A percentile compares a stretch with the other conserved stretches of the same genome.
Evolutionary conservation across 2,113 vertebrate species (phyloP).

Genomic region (Silurus asotus): DNA sequence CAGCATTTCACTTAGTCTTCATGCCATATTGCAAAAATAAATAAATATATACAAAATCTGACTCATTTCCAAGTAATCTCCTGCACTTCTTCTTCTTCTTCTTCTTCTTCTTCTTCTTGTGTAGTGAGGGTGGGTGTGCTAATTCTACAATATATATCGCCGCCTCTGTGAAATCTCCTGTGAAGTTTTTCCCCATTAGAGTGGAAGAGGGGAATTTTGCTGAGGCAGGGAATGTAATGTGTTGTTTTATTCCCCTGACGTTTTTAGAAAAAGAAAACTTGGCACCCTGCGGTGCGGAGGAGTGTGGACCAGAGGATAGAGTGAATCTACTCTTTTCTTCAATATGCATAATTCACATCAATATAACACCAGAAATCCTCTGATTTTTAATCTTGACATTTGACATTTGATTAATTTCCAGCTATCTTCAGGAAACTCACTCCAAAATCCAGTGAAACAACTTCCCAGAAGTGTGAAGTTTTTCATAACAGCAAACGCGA

Average conservation of each 20-base stretch:
- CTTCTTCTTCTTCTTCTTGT: not conserved
- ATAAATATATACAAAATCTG: not conserved
- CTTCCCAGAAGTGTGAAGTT: too few relatives aligned
- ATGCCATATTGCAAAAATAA: not conserved
- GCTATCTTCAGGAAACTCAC: too few relatives aligned
- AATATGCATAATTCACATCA: not conserved
- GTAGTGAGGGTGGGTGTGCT: not conserved
- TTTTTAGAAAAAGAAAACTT: not conserved
- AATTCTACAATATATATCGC: conserved; percentile 27
- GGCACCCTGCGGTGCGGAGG: not conserved
- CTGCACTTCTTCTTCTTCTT: too few relatives aligned
- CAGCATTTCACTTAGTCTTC: not conserved
- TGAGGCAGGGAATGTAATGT: conserved; percentile 22
- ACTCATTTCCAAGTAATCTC: not conserved
- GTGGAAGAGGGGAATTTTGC: conserved; percentile 27
- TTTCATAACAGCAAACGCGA: too few relatives aligned
- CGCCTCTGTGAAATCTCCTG: conserved; percentile 33
- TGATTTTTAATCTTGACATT: not conserved
- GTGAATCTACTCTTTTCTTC: not conserved
- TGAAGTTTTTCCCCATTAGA: conserved; percentile 29
- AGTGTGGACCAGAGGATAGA: not conserved
- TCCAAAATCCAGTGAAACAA: too few relatives aligned
- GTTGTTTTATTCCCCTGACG: not conserved
- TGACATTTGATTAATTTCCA: too few relatives aligned
- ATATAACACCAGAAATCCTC: not conserved